phyloP scores from a whole-genome alignment of 2,797 vertebrate species.

The Bradypus variegatus region DNA sequence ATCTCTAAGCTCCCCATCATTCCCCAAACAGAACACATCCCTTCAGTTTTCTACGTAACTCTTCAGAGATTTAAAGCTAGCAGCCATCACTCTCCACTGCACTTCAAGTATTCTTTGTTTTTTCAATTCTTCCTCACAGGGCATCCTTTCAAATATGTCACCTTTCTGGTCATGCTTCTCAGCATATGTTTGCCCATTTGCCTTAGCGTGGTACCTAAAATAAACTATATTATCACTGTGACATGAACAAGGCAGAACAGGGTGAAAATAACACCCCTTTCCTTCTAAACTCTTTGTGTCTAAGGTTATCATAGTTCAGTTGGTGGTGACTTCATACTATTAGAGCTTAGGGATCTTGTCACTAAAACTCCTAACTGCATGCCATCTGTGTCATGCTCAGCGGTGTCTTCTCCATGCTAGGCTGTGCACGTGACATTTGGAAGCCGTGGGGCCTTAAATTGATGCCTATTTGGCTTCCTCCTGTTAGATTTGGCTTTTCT shows the following conservation, averaged over 20 bases:
- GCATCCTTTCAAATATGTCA: neutral
- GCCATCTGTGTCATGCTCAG: neutral
- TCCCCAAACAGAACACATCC: neutral
- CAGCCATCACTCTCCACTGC: neutral
- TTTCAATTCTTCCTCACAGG: neutral
- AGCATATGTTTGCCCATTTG: neutral
- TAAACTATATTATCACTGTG: neutral
- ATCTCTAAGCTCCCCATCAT: neutral
- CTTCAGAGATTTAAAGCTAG: neutral
- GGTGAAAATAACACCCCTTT: neutral
- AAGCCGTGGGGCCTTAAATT: neutral
- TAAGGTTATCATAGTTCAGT: neutral
- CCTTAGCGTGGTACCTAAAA: neutral
- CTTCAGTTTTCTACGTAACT: neutral
- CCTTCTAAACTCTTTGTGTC: neutral
- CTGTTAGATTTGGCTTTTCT: neutral
- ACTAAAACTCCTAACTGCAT: neutral
- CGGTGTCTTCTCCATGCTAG: neutral
- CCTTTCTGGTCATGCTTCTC: neutral
- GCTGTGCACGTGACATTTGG: neutral
- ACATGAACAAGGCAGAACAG: neutral
- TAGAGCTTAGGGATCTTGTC: neutral
- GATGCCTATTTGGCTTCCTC: neutral
- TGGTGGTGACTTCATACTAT: neutral
- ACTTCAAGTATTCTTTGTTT: neutral